Percentiles rank a stretch among this genome's conserved stretches.
phyloP scores from a whole-genome alignment of 92 coral and sea anemone species.

The Palythoa caribaeorum region DNA sequence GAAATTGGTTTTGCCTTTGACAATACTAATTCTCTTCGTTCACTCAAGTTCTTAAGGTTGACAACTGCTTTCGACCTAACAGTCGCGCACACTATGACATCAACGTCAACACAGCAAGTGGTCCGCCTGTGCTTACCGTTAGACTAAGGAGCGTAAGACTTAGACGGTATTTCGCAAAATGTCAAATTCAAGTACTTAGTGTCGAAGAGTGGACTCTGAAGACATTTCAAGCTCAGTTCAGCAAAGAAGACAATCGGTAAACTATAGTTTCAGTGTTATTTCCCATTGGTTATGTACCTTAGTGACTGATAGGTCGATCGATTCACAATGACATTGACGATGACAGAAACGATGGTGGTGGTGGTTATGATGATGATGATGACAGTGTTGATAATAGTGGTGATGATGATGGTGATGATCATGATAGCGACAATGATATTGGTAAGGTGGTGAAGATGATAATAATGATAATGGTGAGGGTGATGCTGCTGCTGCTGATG shows the following conservation, averaged over 20 bases:
- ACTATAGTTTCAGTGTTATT: neutral
- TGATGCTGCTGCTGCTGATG: too few species aligned
- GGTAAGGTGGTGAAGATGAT: too few species aligned
- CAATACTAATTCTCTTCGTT: neutral
- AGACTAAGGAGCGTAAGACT: neutral
- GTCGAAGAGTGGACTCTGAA: constrained; percentile 2
- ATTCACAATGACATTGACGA: too few species aligned
- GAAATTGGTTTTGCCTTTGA: neutral
- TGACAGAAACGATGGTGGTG: too few species aligned
- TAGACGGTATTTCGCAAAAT: neutral
- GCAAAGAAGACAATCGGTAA: neutral
- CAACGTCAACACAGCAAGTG: neutral
- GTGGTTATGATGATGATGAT: too few species aligned
- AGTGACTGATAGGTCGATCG: too few species aligned
- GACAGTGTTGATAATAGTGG: too few species aligned
- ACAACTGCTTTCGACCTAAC: neutral
- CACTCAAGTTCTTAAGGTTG: neutral
- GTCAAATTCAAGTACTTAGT: neutral
- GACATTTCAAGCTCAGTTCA: neutral
- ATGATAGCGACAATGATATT: too few species aligned
- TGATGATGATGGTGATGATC: too few species aligned
- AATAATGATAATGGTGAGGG: too few species aligned
- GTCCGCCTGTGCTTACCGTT: neutral
- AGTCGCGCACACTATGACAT: neutral
- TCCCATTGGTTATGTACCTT: too few species aligned